Evolutionary conservation across 2,113 vertebrate genomes (phyloP).

Genomic region (Edolisoma coerulescens): DNA sequence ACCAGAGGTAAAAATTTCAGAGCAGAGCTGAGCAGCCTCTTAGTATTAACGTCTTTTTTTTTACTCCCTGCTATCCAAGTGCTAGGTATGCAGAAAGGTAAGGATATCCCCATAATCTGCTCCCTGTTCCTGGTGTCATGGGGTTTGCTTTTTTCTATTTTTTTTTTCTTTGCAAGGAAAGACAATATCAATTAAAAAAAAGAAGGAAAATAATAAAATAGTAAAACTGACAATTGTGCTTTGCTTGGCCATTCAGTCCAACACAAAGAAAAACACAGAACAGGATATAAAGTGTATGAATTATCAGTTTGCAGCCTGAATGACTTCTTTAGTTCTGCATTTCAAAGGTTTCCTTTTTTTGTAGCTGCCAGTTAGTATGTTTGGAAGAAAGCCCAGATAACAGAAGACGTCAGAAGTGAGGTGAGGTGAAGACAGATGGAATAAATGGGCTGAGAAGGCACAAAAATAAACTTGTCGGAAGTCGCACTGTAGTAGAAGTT

Average conservation of each 20-base stretch:
- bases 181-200: neutral
- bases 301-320: conserved; percentile 35
- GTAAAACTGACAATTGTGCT: neutral
- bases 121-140: neutral
- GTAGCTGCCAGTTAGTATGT: conserved; percentile 37
- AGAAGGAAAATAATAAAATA: neutral
- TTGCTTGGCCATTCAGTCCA: conserved; percentile 6
- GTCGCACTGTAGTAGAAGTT: neutral
- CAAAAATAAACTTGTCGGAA: conserved; percentile 50
- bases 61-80: neutral
- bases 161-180: neutral
- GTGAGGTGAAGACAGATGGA: conserved; percentile 52
- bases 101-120: neutral
- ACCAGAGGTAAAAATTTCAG: neutral
- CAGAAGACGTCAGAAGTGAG: conserved; percentile 56
- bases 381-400: conserved; percentile 63
- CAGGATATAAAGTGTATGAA: conserved; percentile 48
- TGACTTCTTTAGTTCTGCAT: conserved; percentile 42
- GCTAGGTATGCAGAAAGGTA: neutral
- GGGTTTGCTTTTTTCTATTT: neutral
- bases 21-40: neutral
- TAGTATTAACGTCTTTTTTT: neutral
- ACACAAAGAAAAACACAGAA: conserved; percentile 6
- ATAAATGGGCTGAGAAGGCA: conserved; percentile 46
- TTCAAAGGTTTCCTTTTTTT: conserved; percentile 51